These are phyloP conservation scores for Salminus brasiliensis DNA, from an alignment of 2,113 vertebrate genomes.

Conservation along the genomic window DNA sequence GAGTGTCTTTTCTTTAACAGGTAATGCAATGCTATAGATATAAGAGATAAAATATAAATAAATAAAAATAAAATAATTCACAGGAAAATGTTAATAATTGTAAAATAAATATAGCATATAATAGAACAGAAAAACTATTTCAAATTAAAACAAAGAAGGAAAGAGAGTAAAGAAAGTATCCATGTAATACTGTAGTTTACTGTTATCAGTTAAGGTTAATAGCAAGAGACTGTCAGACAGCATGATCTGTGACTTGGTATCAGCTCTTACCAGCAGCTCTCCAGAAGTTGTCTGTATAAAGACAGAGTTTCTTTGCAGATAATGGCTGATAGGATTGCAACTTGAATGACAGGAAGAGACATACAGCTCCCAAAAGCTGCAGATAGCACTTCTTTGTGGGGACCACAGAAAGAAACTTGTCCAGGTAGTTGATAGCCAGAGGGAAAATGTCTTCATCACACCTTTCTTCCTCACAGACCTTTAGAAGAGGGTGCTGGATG, in stretches of 20 bases:
- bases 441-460: conserved; percentile 93
- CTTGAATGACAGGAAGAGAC: conserved; percentile 95
- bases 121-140: no score
- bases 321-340: conserved; percentile 90
- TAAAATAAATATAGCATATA: no score
- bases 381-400: conserved; percentile 86
- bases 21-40: neutral
- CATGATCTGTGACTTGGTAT: neutral
- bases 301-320: conserved; percentile 90
- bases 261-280: conserved; percentile 90
- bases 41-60: no score
- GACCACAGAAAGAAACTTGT: conserved; percentile 90
- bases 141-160: no score
- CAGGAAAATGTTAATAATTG: no score
- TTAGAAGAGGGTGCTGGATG: neutral
- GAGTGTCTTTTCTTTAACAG: neutral
- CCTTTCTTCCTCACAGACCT: conserved; percentile 95
- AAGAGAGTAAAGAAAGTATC: no score
- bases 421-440: conserved; percentile 96
- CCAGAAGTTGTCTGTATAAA: conserved; percentile 91
- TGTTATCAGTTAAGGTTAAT: neutral
- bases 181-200: neutral
- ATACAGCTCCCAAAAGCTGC: conserved; percentile 92
- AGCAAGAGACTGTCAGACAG: no score
- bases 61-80: no score